These are phyloP conservation scores for Polymixis flavicincta DNA, from an alignment of 2,888 invertebrate genomes.

Conservation along the genomic window DNA sequence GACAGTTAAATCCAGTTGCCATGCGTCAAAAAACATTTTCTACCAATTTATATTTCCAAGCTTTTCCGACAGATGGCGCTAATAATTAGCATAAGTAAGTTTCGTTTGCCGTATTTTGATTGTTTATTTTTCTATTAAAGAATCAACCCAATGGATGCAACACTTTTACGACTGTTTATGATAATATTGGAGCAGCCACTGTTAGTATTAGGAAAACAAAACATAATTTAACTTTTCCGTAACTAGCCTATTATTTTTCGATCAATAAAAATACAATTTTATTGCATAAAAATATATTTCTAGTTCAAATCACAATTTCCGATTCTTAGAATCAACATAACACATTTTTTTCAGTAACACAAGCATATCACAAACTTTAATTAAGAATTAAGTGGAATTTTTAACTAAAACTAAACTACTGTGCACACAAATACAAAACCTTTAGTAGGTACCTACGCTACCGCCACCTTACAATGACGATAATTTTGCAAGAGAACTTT, in stretches of 20 bases:
- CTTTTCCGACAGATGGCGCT: slow-evolving; percentile 24
- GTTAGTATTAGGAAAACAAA: background rate
- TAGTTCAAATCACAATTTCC: slow-evolving; percentile 77
- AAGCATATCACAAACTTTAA: slow-evolving; percentile 61
- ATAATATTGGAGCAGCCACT: background rate
- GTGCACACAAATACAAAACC: slow-evolving; percentile 59
- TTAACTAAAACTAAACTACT: slow-evolving; percentile 61
- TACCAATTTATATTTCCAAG: slow-evolving; percentile 41
- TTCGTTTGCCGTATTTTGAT: background rate
- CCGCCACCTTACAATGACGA: slow-evolving; percentile 59
- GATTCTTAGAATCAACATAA: slow-evolving; percentile 77
- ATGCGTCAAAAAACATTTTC: slow-evolving; percentile 34
- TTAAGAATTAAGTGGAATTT: slow-evolving; percentile 59
- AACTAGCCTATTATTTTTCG: background rate
- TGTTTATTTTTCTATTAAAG: too few species aligned
- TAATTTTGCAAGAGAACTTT: slow-evolving; percentile 33
- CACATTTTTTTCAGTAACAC: slow-evolving; percentile 60
- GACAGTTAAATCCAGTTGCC: slow-evolving; percentile 68
- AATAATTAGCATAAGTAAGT: background rate
- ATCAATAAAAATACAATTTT: slow-evolving; percentile 60
- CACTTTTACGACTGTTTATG: background rate
- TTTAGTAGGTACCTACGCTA: slow-evolving; percentile 52
- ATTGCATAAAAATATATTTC: slow-evolving; percentile 79
- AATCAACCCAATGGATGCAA: background rate
- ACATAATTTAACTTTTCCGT: background rate